These are phyloP conservation scores for Cydia pomonella DNA, from an alignment of 1,140 invertebrate genomes.

Conservation along the genomic window DNA sequence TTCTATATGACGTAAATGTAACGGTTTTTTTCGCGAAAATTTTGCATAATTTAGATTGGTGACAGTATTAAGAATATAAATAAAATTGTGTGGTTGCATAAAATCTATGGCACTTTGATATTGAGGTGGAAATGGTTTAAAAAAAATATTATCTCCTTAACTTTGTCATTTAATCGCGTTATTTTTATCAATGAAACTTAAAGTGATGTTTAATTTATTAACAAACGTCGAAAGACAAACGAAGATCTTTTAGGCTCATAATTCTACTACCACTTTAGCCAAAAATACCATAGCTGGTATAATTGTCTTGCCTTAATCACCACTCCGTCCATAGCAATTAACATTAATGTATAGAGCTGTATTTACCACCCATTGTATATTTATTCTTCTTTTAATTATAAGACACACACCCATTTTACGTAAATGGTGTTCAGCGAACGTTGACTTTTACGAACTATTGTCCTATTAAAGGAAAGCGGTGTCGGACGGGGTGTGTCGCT, in stretches of 20 bases:
- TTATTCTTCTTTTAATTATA: conserved; percentile 4
- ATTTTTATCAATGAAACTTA: no score
- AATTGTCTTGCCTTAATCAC: conserved; percentile 13
- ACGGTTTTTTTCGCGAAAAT: not conserved
- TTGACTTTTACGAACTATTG: conserved; percentile 26
- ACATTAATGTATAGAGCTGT: conserved; percentile 7
- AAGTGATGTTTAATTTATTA: no score
- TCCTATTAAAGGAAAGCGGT: conserved; percentile 12
- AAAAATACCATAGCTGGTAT: not conserved
- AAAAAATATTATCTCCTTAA: no score
- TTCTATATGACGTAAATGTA: not conserved
- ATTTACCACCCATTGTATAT: conserved; percentile 14
- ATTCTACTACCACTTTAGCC: not conserved
- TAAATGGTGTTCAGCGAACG: conserved; percentile 13
- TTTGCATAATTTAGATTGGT: no score
- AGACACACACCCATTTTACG: conserved; percentile 19
- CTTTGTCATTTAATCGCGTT: no score
- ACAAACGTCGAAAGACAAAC: not conserved
- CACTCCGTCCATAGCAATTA: not conserved
- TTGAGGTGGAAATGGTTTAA: no score
- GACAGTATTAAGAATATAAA: no score
- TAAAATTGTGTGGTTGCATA: no score
- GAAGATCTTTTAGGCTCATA: not conserved
- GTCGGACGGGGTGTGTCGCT: not conserved
- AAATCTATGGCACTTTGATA: no score